These are phyloP conservation scores for Drosophila infuscata DNA, from an alignment of 2,888 invertebrate species.

Conservation along the genomic window DNA sequence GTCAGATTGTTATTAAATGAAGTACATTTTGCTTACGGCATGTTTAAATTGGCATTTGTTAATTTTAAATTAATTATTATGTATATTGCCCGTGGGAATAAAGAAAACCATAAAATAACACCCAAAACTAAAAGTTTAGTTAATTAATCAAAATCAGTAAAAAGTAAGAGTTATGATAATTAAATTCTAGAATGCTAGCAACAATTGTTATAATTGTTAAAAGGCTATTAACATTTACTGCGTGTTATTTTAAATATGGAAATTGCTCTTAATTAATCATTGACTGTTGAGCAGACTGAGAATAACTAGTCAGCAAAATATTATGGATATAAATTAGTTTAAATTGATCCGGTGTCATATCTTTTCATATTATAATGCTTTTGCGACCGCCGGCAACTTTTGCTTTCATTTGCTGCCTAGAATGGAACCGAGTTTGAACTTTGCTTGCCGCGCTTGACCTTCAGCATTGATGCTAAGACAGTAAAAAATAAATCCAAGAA, in stretches of 20 bases:
- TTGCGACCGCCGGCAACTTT: slow-evolving; percentile 37
- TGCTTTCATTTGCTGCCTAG: slow-evolving; percentile 68
- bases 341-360: slow-evolving; percentile 55
- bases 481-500: slow-evolving; percentile 13
- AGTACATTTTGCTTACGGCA: slow-evolving; percentile 2
- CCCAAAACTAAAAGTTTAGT: not conserved
- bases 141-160: too few relatives aligned
- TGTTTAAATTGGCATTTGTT: not conserved
- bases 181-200: not conserved
- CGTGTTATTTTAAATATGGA: slow-evolving; percentile 4
- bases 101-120: not conserved
- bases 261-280: slow-evolving; percentile 44
- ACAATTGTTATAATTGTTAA: not conserved
- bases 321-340: slow-evolving; percentile 49
- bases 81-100: slow-evolving; percentile 41
- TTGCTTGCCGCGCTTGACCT: slow-evolving; percentile 73
- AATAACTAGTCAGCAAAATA: slow-evolving; percentile 39
- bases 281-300: slow-evolving; percentile 37
- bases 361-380: slow-evolving; percentile 9
- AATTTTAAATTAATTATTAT: slow-evolving; percentile 33
- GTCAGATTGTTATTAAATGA: not conserved
- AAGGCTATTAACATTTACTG: not conserved
- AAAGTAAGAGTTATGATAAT: slow-evolving; percentile 8
- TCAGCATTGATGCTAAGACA: slow-evolving; percentile 44
- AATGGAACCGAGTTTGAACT: slow-evolving; percentile 53